A percentile compares a stretch with the other conserved stretches of the same genome.
These are phyloP conservation scores for Amitus sp. DNA, from an alignment of 2,888 invertebrate species.

Conservation along the genomic window DNA sequence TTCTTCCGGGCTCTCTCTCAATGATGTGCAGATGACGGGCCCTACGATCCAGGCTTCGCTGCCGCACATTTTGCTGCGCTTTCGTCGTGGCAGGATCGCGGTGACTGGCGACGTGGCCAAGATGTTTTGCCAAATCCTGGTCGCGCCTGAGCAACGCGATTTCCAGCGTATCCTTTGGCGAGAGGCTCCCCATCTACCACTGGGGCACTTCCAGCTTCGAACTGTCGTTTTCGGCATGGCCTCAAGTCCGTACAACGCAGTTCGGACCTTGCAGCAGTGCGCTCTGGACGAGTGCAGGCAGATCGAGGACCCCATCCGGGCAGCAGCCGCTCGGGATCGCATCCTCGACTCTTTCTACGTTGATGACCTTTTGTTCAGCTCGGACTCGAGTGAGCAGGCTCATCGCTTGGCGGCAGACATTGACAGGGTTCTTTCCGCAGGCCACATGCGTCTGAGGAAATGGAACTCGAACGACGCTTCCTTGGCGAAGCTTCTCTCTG, in stretches of 20 bases:
- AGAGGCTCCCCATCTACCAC: constrained; percentile 17
- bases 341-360: neutral
- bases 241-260: constrained; percentile 43
- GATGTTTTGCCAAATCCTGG: neutral
- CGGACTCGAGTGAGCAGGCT: neutral
- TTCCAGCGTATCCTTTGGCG: constrained; percentile 50
- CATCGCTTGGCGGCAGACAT: neutral
- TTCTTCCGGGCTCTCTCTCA: neutral
- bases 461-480: no score
- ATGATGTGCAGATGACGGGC: neutral
- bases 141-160: constrained; percentile 5
- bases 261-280: constrained; percentile 29
- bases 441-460: no score
- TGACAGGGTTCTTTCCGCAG: neutral
- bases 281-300: constrained; percentile 24
- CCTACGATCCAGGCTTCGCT: neutral
- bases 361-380: constrained; percentile 4
- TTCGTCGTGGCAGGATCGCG: neutral
- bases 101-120: neutral
- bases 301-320: neutral
- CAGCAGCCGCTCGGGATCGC: no score
- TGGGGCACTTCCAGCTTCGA: constrained; percentile 9
- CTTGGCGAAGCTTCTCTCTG: no score
- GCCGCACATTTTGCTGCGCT: neutral
- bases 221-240: constrained; percentile 5